A percentile compares a stretch with the other conserved stretches of the same genome.
Evolutionary conservation across 2,888 invertebrate genomes (phyloP).

Genomic region (Lasioglossum vierecki): DNA sequence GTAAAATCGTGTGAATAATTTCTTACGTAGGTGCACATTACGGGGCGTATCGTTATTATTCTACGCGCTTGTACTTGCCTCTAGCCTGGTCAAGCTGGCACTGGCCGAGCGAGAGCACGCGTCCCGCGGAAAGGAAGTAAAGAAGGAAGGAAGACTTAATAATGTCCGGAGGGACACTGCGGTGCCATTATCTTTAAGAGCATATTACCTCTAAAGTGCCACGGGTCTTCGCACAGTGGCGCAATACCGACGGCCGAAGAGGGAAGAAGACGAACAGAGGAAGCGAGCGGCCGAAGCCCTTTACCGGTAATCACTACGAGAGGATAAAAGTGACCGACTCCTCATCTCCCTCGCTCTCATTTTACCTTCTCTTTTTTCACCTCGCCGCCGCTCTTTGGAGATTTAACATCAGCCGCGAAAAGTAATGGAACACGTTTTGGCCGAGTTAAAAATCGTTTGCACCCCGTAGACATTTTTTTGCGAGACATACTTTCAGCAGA

Average conservation of each 20-base stretch:
- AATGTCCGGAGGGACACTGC: constrained; percentile 63
- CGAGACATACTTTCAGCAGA: background rate
- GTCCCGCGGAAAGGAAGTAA: constrained; percentile 11
- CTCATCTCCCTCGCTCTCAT: constrained; percentile 12
- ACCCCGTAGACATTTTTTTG: background rate
- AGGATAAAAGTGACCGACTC: constrained; percentile 63
- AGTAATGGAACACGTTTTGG: constrained; percentile 30
- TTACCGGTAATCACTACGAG: constrained; percentile 57
- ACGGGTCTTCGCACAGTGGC: constrained; percentile 56
- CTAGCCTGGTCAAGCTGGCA: background rate
- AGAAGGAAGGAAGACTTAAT: constrained; percentile 67
- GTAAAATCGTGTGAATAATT: background rate
- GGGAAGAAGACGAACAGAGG: constrained; percentile 40
- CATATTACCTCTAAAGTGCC: constrained; percentile 73
- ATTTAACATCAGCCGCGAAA: constrained; percentile 24
- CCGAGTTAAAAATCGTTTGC: background rate
- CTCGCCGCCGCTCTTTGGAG: constrained; percentile 2
- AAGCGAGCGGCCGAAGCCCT: constrained; percentile 46
- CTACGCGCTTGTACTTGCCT: background rate
- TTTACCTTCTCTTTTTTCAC: background rate
- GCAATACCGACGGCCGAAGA: constrained; percentile 38
- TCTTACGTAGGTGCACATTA: background rate
- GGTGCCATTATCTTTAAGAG: constrained; percentile 75
- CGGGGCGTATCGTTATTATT: background rate
- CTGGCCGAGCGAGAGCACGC: background rate